Evolutionary conservation across 64 coral and sea anemone species (phyloP), one percentile per base, ranked within the genome.

Genomic region (Acropora yongei): DNA sequence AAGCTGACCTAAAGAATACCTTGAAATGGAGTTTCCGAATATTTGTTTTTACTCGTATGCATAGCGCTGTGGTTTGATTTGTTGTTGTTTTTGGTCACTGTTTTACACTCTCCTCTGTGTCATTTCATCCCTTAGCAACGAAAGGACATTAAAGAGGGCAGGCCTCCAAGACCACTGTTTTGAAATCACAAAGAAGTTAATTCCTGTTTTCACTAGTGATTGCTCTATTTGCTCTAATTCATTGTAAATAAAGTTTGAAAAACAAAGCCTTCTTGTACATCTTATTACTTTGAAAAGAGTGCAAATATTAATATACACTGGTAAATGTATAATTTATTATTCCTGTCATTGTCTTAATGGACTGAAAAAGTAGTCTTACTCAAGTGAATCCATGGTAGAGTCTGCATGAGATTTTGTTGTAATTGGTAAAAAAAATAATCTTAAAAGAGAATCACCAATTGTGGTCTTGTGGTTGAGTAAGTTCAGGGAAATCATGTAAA

Each of bases 81-180:
- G 13, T 19, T 71, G 67, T 14, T 19, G 67, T 13, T 14, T 14
- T 14, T 14, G 67, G 67, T 14, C 19, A 14, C 67, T 71, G 67
- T 71, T 13, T 14, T 13, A 14, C 12, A 71, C 67, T 71, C 12
- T 13, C 30, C 30, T 30, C 30, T 30, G 30, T 30, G 30, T 30
- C 30, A 30, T 30, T 44, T 58, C 7, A 16, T 58, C 71, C 16
- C 16, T 14, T 53, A 92, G 90, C 72, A 73, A 78, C 17, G 55
- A 1, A 86, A 75, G 58, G 80, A 86, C 57, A 68, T 92, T 44
- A 76, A 67, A 78, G 72, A 81, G 44, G 80, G 80, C 45, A 61
- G 20, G 74, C 90, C 72, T 8, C 81, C 72, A 77, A 47, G 57
- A 14, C 51, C 50, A 17, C 20, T 13, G 53, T 1, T 20, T 92